A percentile compares a stretch with the other conserved stretches of the same genome.
These are phyloP conservation scores for Antrozous pallidus DNA, from an alignment of 2,797 vertebrate species.

Conservation along the genomic window DNA sequence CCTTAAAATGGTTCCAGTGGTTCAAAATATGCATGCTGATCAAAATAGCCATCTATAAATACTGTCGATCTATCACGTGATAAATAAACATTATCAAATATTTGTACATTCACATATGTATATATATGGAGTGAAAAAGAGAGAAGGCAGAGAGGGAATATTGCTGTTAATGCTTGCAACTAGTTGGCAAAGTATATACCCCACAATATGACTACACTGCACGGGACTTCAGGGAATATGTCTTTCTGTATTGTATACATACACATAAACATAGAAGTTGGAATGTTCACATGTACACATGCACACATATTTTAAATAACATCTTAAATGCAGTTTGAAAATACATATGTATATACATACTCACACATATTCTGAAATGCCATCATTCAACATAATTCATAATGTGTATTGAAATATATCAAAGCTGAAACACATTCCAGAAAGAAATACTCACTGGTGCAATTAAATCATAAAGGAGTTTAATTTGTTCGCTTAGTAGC, in stretches of 20 bases:
- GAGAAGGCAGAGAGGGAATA: conserved; percentile 52
- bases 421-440: conserved; percentile 77
- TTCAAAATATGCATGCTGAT: conserved; percentile 54
- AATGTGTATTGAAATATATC: conserved; percentile 75
- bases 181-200: conserved; percentile 72
- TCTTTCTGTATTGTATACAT: conserved; percentile 66
- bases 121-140: background rate
- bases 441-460: conserved; percentile 75
- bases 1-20: conserved; percentile 47
- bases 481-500: conserved; percentile 71
- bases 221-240: conserved; percentile 63
- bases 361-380: conserved; percentile 74
- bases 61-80: conserved; percentile 30
- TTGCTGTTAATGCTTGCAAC: conserved; percentile 68
- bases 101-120: conserved; percentile 47
- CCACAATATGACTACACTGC: conserved; percentile 59
- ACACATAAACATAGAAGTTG: conserved; percentile 72
- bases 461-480: conserved; percentile 71
- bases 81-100: conserved; percentile 56
- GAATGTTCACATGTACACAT: conserved; percentile 75
- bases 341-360: conserved; percentile 75
- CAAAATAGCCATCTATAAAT: conserved; percentile 57
- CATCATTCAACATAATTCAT: conserved; percentile 78
- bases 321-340: conserved; percentile 73
- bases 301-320: conserved; percentile 73